These are phyloP conservation scores for Apomyelois bistriatella DNA, from an alignment of 2,888 invertebrate genomes.

Conservation along the genomic window DNA sequence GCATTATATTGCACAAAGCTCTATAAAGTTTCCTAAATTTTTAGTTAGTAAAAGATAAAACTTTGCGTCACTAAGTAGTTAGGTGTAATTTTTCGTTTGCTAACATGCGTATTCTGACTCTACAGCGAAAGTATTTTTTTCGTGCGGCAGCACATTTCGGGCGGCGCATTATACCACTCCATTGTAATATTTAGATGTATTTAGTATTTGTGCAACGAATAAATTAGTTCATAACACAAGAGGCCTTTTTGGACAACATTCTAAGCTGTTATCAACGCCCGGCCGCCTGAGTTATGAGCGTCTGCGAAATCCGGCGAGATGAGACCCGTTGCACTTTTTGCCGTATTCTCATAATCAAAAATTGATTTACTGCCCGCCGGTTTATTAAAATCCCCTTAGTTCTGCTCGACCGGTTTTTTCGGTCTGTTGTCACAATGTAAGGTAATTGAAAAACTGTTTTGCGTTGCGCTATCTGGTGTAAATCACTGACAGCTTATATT, in stretches of 20 bases:
- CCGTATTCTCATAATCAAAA: constrained; percentile 60
- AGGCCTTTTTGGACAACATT: constrained; percentile 53
- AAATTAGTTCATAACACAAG: constrained; percentile 53
- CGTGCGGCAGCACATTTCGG: constrained; percentile 38
- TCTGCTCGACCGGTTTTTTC: constrained; percentile 36
- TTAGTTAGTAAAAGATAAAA: no score
- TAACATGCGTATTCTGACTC: constrained; percentile 14
- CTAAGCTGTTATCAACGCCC: constrained; percentile 54
- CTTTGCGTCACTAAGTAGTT: no score
- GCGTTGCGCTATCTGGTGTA: constrained; percentile 21
- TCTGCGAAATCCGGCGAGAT: constrained; percentile 21
- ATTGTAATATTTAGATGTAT: constrained; percentile 63
- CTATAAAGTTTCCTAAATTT: no score
- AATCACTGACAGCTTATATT: constrained; percentile 21
- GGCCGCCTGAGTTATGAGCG: constrained; percentile 48
- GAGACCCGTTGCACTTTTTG: constrained; percentile 41
- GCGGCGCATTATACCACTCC: constrained; percentile 51
- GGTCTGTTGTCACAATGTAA: constrained; percentile 46
- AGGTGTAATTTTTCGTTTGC: no score
- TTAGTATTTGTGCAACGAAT: constrained; percentile 57
- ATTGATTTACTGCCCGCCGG: constrained; percentile 62
- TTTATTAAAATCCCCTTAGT: constrained; percentile 58
- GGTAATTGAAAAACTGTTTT: constrained; percentile 41
- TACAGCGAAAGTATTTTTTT: constrained; percentile 28
- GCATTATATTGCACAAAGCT: no score